phyloP scores from a whole-genome alignment of 2,888 invertebrate genomes.

The Macrosoma leucophasiata region DNA sequence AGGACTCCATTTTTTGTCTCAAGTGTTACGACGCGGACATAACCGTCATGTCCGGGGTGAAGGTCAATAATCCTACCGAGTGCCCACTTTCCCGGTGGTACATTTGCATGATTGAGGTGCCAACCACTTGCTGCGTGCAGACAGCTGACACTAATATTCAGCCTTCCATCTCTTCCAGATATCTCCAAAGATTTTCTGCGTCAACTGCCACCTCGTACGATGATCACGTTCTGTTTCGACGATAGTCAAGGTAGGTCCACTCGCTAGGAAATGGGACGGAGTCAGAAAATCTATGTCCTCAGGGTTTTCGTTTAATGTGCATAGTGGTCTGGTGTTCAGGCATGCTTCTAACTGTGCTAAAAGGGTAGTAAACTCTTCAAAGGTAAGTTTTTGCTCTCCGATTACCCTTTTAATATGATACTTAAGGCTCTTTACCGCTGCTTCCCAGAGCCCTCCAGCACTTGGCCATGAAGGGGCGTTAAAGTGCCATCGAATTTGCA shows the following conservation, averaged over 20 bases:
- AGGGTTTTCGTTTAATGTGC: conserved; percentile 9
- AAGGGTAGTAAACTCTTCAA: no score
- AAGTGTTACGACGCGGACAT: conserved; percentile 15
- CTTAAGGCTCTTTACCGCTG: conserved; percentile 10
- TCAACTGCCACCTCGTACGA: conserved; percentile 15
- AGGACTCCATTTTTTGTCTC: conserved; percentile 14
- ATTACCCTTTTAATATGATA: conserved; percentile 13
- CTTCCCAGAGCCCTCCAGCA: conserved; percentile 14
- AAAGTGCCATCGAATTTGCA: conserved; percentile 12
- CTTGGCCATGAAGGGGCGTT: conserved; percentile 7
- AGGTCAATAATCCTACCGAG: conserved; percentile 16
- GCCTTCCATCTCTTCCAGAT: conserved; percentile 7
- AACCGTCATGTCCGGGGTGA: conserved; percentile 17
- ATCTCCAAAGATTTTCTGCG: conserved; percentile 6
- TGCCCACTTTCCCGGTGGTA: conserved; percentile 20
- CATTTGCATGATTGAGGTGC: conserved; percentile 11
- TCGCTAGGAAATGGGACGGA: conserved; percentile 14
- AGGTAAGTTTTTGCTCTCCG: conserved; percentile 11
- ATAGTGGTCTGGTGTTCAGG: conserved; percentile 9
- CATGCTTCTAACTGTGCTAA: no score
- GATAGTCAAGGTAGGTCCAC: conserved; percentile 6
- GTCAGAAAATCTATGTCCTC: conserved; percentile 5
- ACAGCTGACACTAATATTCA: conserved; percentile 2
- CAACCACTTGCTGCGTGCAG: conserved; percentile 6
- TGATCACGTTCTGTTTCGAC: conserved; percentile 12